These are phyloP conservation scores for Diplodus puntazzo DNA, from an alignment of 2,797 vertebrate species.

Conservation along the genomic window DNA sequence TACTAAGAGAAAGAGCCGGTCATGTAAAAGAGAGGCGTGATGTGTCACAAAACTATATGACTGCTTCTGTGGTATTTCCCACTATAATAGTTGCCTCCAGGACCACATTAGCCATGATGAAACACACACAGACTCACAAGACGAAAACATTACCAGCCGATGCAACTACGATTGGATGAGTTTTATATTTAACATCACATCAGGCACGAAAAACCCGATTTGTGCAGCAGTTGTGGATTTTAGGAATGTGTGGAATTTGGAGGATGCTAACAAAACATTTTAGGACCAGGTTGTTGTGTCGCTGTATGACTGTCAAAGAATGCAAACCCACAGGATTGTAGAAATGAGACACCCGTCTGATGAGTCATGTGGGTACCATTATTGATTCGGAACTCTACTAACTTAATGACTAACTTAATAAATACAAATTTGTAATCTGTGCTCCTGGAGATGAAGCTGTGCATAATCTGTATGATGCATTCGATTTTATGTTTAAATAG, in stretches of 20 bases:
- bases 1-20: not conserved
- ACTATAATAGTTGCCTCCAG: too few relatives aligned
- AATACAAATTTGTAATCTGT: not conserved
- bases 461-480: not conserved
- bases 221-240: not conserved
- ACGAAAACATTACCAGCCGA: too few relatives aligned
- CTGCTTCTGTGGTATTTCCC: too few relatives aligned
- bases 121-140: too few relatives aligned
- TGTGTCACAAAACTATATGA: not conserved
- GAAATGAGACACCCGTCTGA: not conserved
- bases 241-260: not conserved
- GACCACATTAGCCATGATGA: too few relatives aligned
- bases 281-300: not conserved
- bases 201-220: not conserved
- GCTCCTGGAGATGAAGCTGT: not conserved
- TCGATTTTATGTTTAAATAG: not conserved
- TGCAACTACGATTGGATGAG: too few relatives aligned
- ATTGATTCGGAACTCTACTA: too few relatives aligned
- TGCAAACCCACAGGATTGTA: not conserved
- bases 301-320: too few relatives aligned
- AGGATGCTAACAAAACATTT: not conserved
- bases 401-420: not conserved
- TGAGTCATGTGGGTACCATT: not conserved
- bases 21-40: not conserved
- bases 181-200: not conserved